Percentiles rank a stretch among this genome's conserved stretches.
Conservation (phyloP, 2,113 vertebrate genomes). For the Dromiciops gliroides region DNA sequence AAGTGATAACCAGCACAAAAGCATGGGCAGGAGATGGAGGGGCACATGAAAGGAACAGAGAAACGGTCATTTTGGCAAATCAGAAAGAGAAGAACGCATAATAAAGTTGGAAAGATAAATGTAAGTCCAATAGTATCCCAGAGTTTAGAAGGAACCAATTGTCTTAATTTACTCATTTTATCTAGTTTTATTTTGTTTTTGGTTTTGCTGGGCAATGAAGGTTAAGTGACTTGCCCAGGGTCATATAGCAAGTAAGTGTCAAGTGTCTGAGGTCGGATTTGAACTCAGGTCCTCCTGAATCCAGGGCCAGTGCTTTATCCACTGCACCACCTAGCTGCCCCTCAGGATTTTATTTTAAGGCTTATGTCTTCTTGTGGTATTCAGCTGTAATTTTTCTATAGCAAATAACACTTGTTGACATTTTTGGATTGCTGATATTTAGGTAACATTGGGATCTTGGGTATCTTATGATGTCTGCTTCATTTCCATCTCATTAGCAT, state of each 20-base stretch:
- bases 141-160: neutral
- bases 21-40: neutral
- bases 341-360: no score
- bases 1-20: neutral
- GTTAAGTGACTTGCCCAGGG: neutral
- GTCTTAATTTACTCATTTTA: neutral
- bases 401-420: neutral
- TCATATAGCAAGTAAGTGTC: neutral
- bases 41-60: neutral
- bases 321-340: no score
- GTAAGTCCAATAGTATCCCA: neutral
- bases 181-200: no score
- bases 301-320: no score
- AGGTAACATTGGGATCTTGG: neutral
- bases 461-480: neutral
- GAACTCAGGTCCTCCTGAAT: neutral
- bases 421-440: neutral
- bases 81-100: neutral
- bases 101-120: neutral
- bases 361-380: neutral
- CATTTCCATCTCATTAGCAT: neutral
- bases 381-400: neutral
- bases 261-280: neutral
- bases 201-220: no score
- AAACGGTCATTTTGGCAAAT: neutral